Percentiles rank a stretch among this genome's conserved stretches.
Conservation (phyloP, 2,888 invertebrate genomes). For the Caenorhabditis sp. region DNA sequence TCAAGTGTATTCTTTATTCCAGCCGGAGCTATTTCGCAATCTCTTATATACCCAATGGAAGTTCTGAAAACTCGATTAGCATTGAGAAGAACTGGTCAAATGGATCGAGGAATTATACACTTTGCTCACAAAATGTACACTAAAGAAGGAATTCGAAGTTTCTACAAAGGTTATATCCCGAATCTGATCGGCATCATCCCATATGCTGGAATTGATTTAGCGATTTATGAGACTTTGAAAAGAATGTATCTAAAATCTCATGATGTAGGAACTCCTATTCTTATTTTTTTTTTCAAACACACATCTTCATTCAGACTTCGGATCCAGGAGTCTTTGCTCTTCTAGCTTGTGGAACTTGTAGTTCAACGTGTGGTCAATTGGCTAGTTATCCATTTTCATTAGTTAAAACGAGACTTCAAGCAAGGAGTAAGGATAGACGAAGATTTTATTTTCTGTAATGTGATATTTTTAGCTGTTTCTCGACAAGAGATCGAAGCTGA, state of each 20-base stretch:
- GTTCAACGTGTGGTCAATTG: conserved; percentile 94
- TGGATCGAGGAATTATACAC: conserved; percentile 86
- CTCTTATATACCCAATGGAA: conserved; percentile 95
- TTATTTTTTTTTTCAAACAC: too few relatives aligned
- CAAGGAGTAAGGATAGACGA: conserved; percentile 74
- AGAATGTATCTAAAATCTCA: conserved; percentile 22
- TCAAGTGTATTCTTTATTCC: not conserved
- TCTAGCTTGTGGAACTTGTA: conserved; percentile 89
- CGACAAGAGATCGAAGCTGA: conserved; percentile 48
- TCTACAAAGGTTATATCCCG: conserved; percentile 92
- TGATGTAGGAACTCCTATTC: not conserved
- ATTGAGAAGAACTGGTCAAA: conserved; percentile 87
- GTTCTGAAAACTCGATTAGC: conserved; percentile 93
- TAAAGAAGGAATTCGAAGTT: conserved; percentile 84
- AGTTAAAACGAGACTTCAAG: conserved; percentile 92
- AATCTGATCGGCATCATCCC: conserved; percentile 93
- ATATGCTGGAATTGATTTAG: conserved; percentile 97
- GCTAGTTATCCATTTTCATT: conserved; percentile 96
- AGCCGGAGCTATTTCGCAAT: conserved; percentile 93
- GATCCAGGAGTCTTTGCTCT: conserved; percentile 87
- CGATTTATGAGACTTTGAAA: conserved; percentile 95
- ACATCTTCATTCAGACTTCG: not conserved
- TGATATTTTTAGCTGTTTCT: conserved; percentile 23
- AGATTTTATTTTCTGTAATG: not conserved
- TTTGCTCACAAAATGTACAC: conserved; percentile 87